phyloP scores from a whole-genome alignment of 2,113 vertebrate species.

The Pluvialis apricaria region DNA sequence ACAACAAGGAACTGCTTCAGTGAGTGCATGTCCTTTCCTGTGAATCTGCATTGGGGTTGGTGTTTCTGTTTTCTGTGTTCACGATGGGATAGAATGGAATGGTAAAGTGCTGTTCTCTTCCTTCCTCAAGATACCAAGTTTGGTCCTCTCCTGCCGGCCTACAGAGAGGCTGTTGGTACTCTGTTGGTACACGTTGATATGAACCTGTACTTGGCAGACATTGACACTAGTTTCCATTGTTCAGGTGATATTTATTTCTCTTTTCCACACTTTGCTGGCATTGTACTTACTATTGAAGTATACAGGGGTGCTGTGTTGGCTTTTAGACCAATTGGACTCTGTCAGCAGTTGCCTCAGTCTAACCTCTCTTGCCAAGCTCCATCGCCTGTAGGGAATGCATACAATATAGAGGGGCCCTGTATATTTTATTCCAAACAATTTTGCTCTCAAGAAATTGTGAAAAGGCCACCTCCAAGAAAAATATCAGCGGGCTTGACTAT shows the following conservation, averaged over 20 bases:
- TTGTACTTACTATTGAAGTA: background rate
- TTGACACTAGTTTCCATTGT: background rate
- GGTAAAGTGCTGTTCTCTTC: background rate
- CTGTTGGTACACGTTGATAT: background rate
- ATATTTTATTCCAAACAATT: background rate
- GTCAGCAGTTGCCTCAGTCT: background rate
- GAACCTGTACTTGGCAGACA: background rate
- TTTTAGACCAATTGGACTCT: background rate
- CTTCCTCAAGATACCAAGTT: background rate
- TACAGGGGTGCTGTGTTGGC: background rate
- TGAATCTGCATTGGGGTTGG: background rate
- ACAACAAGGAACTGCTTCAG: constrained; percentile 77
- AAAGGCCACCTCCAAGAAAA: background rate
- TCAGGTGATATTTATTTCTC: background rate
- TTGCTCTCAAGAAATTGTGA: background rate
- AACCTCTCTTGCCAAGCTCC: background rate
- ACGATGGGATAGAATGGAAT: background rate
- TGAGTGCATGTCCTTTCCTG: constrained; percentile 54
- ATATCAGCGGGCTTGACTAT: background rate
- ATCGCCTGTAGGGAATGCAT: background rate
- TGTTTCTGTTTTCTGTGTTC: background rate
- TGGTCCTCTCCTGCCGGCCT: background rate
- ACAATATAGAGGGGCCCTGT: background rate
- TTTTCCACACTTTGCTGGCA: background rate
- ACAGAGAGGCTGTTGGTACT: background rate